Evolutionary conservation across 2,113 vertebrate species (phyloP).

Genomic region (Pituophis catenifer): DNA sequence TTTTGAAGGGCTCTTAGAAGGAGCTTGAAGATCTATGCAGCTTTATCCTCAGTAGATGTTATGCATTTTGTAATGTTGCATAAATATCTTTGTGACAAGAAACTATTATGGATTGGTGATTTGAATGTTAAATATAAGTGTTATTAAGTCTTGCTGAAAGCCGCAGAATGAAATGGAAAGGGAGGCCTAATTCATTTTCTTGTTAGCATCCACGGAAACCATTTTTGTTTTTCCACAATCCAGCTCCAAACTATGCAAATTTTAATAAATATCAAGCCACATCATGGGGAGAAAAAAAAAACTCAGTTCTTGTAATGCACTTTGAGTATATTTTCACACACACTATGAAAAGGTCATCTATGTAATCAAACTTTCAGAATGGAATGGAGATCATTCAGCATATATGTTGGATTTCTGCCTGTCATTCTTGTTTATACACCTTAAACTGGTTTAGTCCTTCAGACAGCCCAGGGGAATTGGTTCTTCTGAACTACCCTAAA

Average conservation of each 20-base stretch:
- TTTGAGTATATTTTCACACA: background rate
- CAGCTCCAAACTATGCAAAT: background rate
- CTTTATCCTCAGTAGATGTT: conserved; percentile 21
- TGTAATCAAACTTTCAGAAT: background rate
- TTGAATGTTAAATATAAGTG: conserved; percentile 29
- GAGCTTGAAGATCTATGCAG: conserved; percentile 23
- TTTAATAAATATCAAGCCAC: conserved; percentile 18
- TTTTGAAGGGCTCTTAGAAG: conserved; percentile 39
- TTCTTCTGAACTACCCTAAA: background rate
- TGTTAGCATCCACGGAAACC: conserved; percentile 8
- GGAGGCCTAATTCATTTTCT: conserved; percentile 24
- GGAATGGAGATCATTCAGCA: background rate
- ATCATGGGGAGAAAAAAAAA: background rate
- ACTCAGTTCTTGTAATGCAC: background rate
- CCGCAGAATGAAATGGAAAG: conserved; percentile 19
- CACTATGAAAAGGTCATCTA: background rate
- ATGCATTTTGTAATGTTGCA: background rate
- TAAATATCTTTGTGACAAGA: conserved; percentile 28
- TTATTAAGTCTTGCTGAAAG: conserved; percentile 31
- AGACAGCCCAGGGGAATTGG: background rate
- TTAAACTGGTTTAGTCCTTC: background rate
- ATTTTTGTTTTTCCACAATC: background rate
- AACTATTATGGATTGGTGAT: conserved; percentile 22
- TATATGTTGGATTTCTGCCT: background rate
- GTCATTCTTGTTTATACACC: background rate